Percentiles rank a stretch among this genome's conserved stretches.
Evolutionary conservation across 2,113 vertebrate species (phyloP).

Genomic region (Miniopterus natalensis): DNA sequence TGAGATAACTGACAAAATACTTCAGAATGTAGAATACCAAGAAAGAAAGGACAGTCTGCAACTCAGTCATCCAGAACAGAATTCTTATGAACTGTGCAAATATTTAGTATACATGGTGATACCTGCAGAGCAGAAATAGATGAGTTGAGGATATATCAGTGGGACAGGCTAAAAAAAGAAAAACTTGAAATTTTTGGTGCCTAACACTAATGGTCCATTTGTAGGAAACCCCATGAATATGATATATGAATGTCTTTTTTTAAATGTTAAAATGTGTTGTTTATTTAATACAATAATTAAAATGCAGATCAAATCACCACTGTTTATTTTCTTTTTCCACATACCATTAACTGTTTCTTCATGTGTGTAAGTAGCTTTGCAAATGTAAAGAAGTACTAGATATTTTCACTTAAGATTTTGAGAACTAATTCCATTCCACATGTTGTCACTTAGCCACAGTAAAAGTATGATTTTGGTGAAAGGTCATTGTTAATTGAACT

Average conservation of each 20-base stretch:
- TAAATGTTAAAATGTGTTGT: constrained; percentile 83
- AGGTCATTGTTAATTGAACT: constrained; percentile 84
- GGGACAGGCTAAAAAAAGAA: constrained; percentile 58
- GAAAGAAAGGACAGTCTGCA: constrained; percentile 68
- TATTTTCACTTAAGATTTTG: constrained; percentile 87
- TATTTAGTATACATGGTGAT: constrained; percentile 61
- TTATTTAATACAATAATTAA: constrained; percentile 82
- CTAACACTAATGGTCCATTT: constrained; percentile 86
- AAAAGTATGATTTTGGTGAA: constrained; percentile 86
- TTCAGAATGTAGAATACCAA: constrained; percentile 47
- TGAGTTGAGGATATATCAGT: constrained; percentile 28
- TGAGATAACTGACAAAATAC: constrained; percentile 75
- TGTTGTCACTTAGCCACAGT: constrained; percentile 85
- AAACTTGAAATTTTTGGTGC: constrained; percentile 88
- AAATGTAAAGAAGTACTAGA: constrained; percentile 79
- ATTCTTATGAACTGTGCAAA: constrained; percentile 52
- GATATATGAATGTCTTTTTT: constrained; percentile 76
- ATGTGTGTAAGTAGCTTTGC: constrained; percentile 83
- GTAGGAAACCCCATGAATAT: constrained; percentile 67
- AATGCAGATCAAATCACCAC: constrained; percentile 65
- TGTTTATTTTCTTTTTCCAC: constrained; percentile 78
- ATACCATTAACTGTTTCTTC: constrained; percentile 80
- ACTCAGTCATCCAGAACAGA: constrained; percentile 51
- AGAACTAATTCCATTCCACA: constrained; percentile 88
- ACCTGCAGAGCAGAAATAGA: constrained; percentile 44